Conservation (phyloP, 2,797 vertebrate species). For the Ispidina lecontei region DNA sequence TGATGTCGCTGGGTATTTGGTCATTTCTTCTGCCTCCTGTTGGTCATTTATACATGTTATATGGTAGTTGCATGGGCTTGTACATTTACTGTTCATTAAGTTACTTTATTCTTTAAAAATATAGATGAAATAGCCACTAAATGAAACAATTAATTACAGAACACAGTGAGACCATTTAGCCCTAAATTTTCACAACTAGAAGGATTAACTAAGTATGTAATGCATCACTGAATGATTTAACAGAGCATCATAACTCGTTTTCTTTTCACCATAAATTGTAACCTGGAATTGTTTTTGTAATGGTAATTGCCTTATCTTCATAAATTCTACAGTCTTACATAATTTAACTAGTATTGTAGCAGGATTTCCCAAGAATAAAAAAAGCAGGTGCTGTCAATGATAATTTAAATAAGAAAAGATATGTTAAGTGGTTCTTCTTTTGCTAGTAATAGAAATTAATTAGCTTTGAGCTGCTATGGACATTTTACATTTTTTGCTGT, state of each 20-base stretch:
- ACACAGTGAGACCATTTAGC: slow-evolving; percentile 43
- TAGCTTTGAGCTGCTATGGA: slow-evolving; percentile 77
- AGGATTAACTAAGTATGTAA: slow-evolving; percentile 66
- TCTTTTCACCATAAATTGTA: slow-evolving; percentile 75
- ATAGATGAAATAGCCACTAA: slow-evolving; percentile 27
- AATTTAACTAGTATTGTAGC: slow-evolving; percentile 77
- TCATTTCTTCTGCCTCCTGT: background rate
- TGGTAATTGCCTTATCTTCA: slow-evolving; percentile 81
- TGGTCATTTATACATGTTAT: background rate
- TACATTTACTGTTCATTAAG: slow-evolving; percentile 37
- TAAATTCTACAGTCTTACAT: slow-evolving; percentile 79
- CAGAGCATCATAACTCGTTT: slow-evolving; percentile 72
- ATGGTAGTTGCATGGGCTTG: background rate
- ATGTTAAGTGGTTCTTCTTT: slow-evolving; percentile 79
- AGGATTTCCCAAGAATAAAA: slow-evolving; percentile 80
- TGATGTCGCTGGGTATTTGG: background rate
- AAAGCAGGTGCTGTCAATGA: slow-evolving; percentile 78
- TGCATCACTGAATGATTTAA: slow-evolving; percentile 72
- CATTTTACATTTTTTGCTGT: slow-evolving; percentile 66
- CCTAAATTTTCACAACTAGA: slow-evolving; percentile 63
- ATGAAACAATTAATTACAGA: slow-evolving; percentile 65
- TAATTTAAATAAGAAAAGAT: slow-evolving; percentile 84
- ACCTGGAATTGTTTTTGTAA: slow-evolving; percentile 77
- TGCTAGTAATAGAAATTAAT: slow-evolving; percentile 81
- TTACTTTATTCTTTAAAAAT: background rate